A percentile compares a stretch with the other conserved stretches of the same genome.
These are phyloP conservation scores for Limonius californicus DNA, from an alignment of 1,140 invertebrate genomes.

Conservation along the genomic window DNA sequence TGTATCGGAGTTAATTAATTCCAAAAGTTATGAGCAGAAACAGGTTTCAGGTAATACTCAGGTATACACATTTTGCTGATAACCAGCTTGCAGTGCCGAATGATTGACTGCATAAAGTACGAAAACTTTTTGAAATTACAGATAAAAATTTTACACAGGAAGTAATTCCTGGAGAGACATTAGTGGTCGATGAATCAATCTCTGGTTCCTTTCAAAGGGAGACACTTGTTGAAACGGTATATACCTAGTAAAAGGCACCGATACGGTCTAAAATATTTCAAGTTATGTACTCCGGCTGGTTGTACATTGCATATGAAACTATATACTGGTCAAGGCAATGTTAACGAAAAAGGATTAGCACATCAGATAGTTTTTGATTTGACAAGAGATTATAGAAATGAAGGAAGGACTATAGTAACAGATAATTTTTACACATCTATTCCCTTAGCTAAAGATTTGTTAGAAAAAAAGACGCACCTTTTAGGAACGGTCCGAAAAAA, in stretches of 20 bases:
- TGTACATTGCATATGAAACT: constrained; percentile 25
- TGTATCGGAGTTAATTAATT: neutral
- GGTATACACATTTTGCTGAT: neutral
- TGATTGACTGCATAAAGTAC: constrained; percentile 11
- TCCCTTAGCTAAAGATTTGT: constrained; percentile 32
- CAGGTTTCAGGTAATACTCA: constrained; percentile 10
- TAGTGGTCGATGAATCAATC: constrained; percentile 5
- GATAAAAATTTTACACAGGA: neutral
- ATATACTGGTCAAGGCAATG: constrained; percentile 16
- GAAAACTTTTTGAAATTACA: neutral
- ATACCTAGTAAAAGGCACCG: constrained; percentile 22
- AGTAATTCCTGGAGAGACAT: neutral
- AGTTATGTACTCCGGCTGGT: constrained; percentile 29
- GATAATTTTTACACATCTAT: constrained; percentile 37
- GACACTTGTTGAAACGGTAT: neutral
- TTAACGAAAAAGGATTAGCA: constrained; percentile 15
- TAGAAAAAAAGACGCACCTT: constrained; percentile 30
- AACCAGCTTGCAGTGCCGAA: neutral
- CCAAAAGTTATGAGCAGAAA: constrained; percentile 6
- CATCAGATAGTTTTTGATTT: too few species aligned
- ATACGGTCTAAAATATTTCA: constrained; percentile 35
- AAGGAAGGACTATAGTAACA: constrained; percentile 23
- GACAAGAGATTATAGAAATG: constrained; percentile 25
- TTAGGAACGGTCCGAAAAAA: constrained; percentile 33
- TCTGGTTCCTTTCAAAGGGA: constrained; percentile 6